phyloP scores from a whole-genome alignment of 2,888 invertebrate species.

The Bellardia bayeri region DNA sequence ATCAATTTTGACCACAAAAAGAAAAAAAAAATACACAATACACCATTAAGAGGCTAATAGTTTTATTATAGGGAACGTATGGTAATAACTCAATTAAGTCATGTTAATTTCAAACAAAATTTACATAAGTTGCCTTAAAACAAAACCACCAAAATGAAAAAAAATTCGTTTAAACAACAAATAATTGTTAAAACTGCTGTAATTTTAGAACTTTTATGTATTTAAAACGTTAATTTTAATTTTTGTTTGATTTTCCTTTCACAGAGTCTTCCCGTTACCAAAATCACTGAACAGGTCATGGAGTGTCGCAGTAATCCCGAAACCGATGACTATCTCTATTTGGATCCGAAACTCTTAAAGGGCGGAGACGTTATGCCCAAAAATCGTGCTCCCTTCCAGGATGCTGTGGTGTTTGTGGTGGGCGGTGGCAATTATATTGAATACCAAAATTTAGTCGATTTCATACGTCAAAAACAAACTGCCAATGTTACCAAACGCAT shows the following conservation, averaged over 20 bases:
- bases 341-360: slow-evolving; percentile 97
- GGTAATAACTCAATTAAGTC: neutral
- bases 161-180: slow-evolving; percentile 22
- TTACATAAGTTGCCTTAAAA: slow-evolving; percentile 19
- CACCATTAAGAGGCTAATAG: neutral
- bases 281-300: slow-evolving; percentile 95
- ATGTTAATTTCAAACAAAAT: slow-evolving; percentile 57
- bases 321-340: slow-evolving; percentile 94
- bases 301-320: slow-evolving; percentile 91
- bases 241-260: slow-evolving; percentile 71
- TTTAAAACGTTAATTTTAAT: slow-evolving; percentile 6
- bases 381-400: slow-evolving; percentile 90
- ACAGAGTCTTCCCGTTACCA: slow-evolving; percentile 97
- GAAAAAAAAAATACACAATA: neutral
- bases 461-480: slow-evolving; percentile 93
- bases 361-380: slow-evolving; percentile 87
- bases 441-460: slow-evolving; percentile 98
- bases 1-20: neutral
- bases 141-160: slow-evolving; percentile 7
- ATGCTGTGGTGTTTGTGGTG: slow-evolving; percentile 95
- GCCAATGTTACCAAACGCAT: slow-evolving; percentile 90
- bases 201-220: neutral
- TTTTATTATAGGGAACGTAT: neutral
- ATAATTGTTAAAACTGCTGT: neutral
- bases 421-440: slow-evolving; percentile 99